Evolutionary conservation across 2,888 invertebrate species (phyloP).

Genomic region (Ochropleura plecta): DNA sequence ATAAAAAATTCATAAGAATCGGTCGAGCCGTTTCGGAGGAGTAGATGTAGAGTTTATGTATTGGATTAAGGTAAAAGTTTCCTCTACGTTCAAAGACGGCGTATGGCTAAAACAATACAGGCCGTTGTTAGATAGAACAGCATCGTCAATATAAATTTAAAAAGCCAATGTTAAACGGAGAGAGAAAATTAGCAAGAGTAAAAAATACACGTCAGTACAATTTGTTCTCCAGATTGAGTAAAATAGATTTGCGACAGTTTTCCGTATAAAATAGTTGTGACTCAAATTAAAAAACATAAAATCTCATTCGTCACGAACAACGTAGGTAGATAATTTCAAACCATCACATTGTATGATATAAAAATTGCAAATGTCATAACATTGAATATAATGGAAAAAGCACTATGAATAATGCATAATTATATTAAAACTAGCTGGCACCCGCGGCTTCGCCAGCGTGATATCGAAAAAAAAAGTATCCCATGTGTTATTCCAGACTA

Average conservation of each 20-base stretch:
- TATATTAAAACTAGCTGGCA: background rate
- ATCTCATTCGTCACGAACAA: slow-evolving; percentile 33
- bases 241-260: slow-evolving; percentile 35
- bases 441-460: too few species aligned
- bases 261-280: slow-evolving; percentile 42
- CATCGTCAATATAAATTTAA: background rate
- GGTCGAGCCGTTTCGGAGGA: too few species aligned
- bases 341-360: slow-evolving; percentile 26
- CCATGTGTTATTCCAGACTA: too few species aligned
- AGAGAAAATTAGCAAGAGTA: background rate
- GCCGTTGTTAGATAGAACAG: too few species aligned
- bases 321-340: slow-evolving; percentile 51
- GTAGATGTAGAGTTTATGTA: too few species aligned
- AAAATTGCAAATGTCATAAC: slow-evolving; percentile 60
- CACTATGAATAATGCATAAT: slow-evolving; percentile 22
- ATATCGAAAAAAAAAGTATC: too few species aligned
- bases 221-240: slow-evolving; percentile 19
- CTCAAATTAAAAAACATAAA: slow-evolving; percentile 45
- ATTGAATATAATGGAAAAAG: slow-evolving; percentile 34
- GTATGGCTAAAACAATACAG: background rate
- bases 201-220: slow-evolving; percentile 5
- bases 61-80: background rate
- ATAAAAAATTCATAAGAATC: too few species aligned
- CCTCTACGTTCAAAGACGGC: background rate
- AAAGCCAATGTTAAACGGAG: too few species aligned